A percentile compares a stretch with the other conserved stretches of the same genome.
These are phyloP conservation scores for Didymodactylos carnosus DNA, from an alignment of 2,888 invertebrate genomes.

Conservation along the genomic window DNA sequence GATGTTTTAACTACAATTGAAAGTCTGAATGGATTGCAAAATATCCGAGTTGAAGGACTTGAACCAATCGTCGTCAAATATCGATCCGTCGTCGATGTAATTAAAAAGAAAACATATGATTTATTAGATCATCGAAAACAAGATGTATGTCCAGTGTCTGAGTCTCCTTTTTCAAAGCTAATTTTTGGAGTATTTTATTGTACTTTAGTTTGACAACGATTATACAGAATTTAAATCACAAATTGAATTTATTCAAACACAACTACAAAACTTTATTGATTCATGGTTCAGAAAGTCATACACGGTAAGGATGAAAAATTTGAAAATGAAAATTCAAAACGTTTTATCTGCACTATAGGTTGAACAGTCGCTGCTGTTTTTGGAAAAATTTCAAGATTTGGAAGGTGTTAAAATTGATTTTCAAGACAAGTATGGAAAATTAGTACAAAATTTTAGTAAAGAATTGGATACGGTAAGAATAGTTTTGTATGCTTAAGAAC, in stretches of 20 bases:
- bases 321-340: neutral
- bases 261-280: slow-evolving; percentile 48
- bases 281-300: slow-evolving; percentile 28
- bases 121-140: slow-evolving; percentile 70
- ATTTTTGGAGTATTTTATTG: slow-evolving; percentile 15
- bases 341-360: slow-evolving; percentile 23
- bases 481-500: slow-evolving; percentile 5
- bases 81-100: slow-evolving; percentile 59
- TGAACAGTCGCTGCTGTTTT: slow-evolving; percentile 30
- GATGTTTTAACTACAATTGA: slow-evolving; percentile 74
- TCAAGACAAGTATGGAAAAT: slow-evolving; percentile 32
- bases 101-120: slow-evolving; percentile 68
- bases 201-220: slow-evolving; percentile 53
- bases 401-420: slow-evolving; percentile 30
- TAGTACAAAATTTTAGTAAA: slow-evolving; percentile 42
- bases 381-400: slow-evolving; percentile 31
- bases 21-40: slow-evolving; percentile 60
- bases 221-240: slow-evolving; percentile 57
- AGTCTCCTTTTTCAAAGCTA: neutral
- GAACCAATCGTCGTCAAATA: slow-evolving; percentile 52
- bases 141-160: slow-evolving; percentile 35
- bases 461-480: slow-evolving; percentile 66
- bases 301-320: slow-evolving; percentile 20
- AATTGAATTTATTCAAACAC: slow-evolving; percentile 41
- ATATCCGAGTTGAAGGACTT: slow-evolving; percentile 37